These are phyloP conservation scores for Lottia scabra DNA, from an alignment of 2,888 invertebrate species.

Conservation along the genomic window DNA sequence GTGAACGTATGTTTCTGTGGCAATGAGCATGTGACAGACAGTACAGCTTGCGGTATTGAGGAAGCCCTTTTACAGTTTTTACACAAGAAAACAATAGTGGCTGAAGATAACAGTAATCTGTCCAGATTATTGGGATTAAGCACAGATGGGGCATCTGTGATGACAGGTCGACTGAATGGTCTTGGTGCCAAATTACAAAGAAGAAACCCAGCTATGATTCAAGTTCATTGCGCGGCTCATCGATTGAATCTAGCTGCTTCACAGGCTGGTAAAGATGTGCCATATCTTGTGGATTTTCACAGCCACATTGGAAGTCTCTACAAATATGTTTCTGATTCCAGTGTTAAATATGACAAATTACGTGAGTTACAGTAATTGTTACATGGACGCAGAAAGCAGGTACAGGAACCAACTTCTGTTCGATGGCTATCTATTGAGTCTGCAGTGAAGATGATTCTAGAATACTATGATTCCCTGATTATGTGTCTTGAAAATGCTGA, in stretches of 20 bases:
- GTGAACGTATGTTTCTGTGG: conserved; percentile 7
- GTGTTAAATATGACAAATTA: background rate
- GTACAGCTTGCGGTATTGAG: conserved; percentile 9
- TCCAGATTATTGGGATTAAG: conserved; percentile 2
- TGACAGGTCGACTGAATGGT: conserved; percentile 11
- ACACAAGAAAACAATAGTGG: background rate
- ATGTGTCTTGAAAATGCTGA: too few species aligned
- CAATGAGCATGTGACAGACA: conserved; percentile 11
- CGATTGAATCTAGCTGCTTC: conserved; percentile 3
- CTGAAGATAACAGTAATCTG: conserved; percentile 1
- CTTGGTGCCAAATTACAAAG: conserved; percentile 1
- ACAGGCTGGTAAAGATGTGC: conserved; percentile 1
- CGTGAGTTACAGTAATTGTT: background rate
- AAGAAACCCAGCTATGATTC: background rate
- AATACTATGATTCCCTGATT: too few species aligned
- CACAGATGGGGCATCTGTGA: conserved; percentile 12
- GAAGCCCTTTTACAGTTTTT: background rate
- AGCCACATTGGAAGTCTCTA: background rate
- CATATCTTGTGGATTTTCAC: background rate
- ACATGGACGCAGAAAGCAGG: background rate
- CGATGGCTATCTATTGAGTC: conserved; percentile 6
- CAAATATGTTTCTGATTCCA: background rate
- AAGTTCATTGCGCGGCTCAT: conserved; percentile 12
- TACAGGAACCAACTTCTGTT: background rate
- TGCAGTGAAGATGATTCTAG: background rate